Evolutionary conservation across 1,140 invertebrate genomes (phyloP).

Genomic region (Zaprionus lachaisei): DNA sequence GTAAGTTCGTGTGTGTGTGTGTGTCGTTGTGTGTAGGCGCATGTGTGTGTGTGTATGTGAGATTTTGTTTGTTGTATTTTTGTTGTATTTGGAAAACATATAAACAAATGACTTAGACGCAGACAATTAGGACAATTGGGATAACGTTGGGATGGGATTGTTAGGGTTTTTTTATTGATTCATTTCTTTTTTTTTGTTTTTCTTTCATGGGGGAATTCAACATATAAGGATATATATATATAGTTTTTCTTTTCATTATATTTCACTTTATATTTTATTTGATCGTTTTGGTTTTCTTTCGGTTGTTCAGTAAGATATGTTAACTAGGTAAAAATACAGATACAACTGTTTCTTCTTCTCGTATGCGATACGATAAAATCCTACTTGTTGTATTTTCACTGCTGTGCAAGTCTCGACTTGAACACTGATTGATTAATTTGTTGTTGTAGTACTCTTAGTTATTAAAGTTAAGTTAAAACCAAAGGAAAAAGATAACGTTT

Average conservation of each 20-base stretch:
- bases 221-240: conserved; percentile 76
- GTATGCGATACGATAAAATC: conserved; percentile 21
- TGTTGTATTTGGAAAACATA: conserved; percentile 83
- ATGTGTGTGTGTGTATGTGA: conserved; percentile 29
- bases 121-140: conserved; percentile 86
- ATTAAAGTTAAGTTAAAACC: conserved; percentile 37
- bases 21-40: conserved; percentile 25
- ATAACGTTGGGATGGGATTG: conserved; percentile 73
- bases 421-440: conserved; percentile 25
- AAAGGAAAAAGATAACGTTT: conserved; percentile 38
- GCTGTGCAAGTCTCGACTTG: conserved; percentile 36
- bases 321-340: conserved; percentile 30
- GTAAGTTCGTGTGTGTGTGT: conserved; percentile 47
- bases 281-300: conserved; percentile 33
- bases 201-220: conserved; percentile 57
- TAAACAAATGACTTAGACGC: conserved; percentile 86
- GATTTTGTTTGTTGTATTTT: conserved; percentile 33
- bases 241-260: conserved; percentile 53
- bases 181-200: conserved; percentile 43
- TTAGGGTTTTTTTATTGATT: conserved; percentile 39
- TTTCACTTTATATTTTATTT: conserved; percentile 51
- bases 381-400: conserved; percentile 44
- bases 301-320: conserved; percentile 43
- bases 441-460: conserved; percentile 43
- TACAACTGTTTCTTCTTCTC: conserved; percentile 44